Percentiles rank a stretch among this genome's conserved stretches.
phyloP scores from a whole-genome alignment of 2,888 invertebrate genomes.

The Plutella xylostella region DNA sequence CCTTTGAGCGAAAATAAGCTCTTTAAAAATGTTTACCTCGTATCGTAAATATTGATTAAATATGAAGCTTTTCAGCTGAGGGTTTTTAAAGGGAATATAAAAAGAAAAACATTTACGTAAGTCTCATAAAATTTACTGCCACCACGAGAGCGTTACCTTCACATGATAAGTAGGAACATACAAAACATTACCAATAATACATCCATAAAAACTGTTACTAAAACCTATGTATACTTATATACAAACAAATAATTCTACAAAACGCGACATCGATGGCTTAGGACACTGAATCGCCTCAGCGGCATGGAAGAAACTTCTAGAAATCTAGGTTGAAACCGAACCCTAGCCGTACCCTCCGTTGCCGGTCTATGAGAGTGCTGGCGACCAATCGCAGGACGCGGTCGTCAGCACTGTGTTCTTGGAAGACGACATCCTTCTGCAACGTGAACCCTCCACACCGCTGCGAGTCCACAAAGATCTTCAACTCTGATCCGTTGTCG shows the following conservation, averaged over 20 bases:
- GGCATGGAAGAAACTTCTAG: constrained; percentile 21
- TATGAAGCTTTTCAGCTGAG: neutral
- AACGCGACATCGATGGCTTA: constrained; percentile 14
- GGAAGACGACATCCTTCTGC: constrained; percentile 47
- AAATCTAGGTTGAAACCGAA: constrained; percentile 57
- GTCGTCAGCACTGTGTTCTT: constrained; percentile 41
- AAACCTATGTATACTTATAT: constrained; percentile 69
- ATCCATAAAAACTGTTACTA: constrained; percentile 47
- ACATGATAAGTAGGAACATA: constrained; percentile 18
- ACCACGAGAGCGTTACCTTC: constrained; percentile 40
- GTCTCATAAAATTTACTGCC: constrained; percentile 26
- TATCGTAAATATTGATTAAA: too few species aligned
- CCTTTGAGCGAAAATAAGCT: too few species aligned
- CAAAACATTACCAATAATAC: neutral
- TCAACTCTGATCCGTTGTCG: constrained; percentile 44
- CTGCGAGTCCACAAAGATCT: constrained; percentile 55
- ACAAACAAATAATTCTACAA: constrained; percentile 49
- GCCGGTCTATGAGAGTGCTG: constrained; percentile 50
- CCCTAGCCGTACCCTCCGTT: constrained; percentile 48
- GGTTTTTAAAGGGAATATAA: neutral
- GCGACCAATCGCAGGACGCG: constrained; percentile 43
- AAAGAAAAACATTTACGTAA: neutral
- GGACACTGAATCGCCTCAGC: constrained; percentile 5
- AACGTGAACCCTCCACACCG: constrained; percentile 55
- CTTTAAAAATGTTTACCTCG: too few species aligned